These are phyloP conservation scores for Microcebus tavaratra DNA, from an alignment of 2,113 vertebrate genomes.

Conservation along the genomic window DNA sequence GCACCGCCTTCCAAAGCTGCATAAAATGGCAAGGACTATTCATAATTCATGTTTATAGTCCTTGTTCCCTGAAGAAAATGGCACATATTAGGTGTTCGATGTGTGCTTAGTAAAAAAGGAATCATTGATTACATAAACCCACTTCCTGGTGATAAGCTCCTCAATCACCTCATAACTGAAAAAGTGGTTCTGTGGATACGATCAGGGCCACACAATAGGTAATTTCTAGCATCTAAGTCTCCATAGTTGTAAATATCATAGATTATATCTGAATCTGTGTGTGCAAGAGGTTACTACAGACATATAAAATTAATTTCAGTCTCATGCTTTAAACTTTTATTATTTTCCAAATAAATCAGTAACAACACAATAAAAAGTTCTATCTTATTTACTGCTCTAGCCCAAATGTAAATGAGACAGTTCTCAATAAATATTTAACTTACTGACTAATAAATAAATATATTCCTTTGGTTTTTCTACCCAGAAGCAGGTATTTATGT, in stretches of 20 bases:
- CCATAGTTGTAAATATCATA: background rate
- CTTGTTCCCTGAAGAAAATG: background rate
- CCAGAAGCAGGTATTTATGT: background rate
- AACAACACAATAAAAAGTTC: slow-evolving; percentile 51
- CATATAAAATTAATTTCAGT: slow-evolving; percentile 58
- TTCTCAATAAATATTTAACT: slow-evolving; percentile 58
- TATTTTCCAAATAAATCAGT: slow-evolving; percentile 64
- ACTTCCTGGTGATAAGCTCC: background rate
- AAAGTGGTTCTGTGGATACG: background rate
- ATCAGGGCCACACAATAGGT: background rate
- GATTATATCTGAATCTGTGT: background rate
- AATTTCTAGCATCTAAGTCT: background rate
- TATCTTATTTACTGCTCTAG: slow-evolving; percentile 44
- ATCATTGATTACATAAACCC: background rate
- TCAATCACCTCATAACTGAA: slow-evolving; percentile 27
- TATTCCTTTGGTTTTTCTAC: slow-evolving; percentile 42
- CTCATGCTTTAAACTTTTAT: slow-evolving; percentile 60
- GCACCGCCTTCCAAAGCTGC: background rate
- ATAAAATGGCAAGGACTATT: background rate
- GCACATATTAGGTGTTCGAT: background rate
- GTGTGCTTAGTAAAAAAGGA: slow-evolving; percentile 5
- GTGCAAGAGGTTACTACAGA: slow-evolving; percentile 14
- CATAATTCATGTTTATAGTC: background rate
- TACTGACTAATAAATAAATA: slow-evolving; percentile 46
- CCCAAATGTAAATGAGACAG: background rate